These are phyloP conservation scores for Sternarchorhynchus goeldii DNA, from an alignment of 2,797 vertebrate genomes.

Conservation along the genomic window DNA sequence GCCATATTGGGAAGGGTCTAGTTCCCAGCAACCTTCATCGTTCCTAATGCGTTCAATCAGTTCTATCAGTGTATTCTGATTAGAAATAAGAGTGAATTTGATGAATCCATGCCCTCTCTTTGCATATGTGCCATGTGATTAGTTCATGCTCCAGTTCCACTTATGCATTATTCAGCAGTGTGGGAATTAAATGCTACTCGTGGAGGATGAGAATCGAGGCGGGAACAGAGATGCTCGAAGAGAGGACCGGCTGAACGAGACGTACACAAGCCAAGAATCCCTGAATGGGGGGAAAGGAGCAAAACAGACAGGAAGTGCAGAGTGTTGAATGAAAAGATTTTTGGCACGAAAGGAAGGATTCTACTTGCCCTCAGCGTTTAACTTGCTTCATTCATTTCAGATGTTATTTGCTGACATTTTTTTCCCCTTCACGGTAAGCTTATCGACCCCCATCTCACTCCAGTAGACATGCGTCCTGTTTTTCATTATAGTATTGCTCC, in stretches of 20 bases:
- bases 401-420: constrained; percentile 32
- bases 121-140: neutral
- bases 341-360: constrained; percentile 50
- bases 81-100: neutral
- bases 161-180: neutral
- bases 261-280: constrained; percentile 16
- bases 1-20: neutral
- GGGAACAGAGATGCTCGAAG: constrained; percentile 40
- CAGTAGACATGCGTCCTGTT: constrained; percentile 49
- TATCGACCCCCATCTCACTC: constrained; percentile 55
- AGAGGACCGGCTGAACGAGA: constrained; percentile 50
- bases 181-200: constrained; percentile 10
- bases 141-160: neutral
- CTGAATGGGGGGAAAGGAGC: constrained; percentile 1
- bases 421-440: constrained; percentile 47
- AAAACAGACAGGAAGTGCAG: constrained; percentile 1
- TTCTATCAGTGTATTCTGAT: constrained; percentile 10
- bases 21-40: neutral
- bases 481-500: constrained; percentile 46
- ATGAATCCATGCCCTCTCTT: neutral
- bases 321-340: constrained; percentile 31
- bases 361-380: constrained; percentile 60
- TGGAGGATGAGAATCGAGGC: neutral
- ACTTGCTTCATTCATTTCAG: constrained; percentile 64
- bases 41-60: neutral